phyloP scores from a whole-genome alignment of 2,888 invertebrate species.

The Idaea biselata region DNA sequence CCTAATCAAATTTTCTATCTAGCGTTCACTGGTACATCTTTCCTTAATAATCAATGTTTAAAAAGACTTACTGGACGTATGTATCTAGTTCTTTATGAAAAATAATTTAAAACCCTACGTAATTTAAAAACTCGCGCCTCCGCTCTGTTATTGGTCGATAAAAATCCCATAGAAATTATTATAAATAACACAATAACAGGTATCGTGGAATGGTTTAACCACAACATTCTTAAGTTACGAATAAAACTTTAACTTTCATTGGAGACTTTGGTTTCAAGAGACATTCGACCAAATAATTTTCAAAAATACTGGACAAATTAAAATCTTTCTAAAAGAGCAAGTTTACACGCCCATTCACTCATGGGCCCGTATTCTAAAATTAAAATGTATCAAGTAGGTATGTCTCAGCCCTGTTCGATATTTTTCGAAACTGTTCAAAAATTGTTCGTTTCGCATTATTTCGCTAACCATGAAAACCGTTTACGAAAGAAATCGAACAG shows the following conservation, averaged over 20 bases:
- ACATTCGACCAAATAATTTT: conserved; percentile 51
- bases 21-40: conserved; percentile 47
- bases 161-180: conserved; percentile 48
- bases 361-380: too few relatives aligned
- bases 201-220: conserved; percentile 44
- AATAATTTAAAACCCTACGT: conserved; percentile 38
- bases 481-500: too few relatives aligned
- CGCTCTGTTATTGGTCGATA: conserved; percentile 49
- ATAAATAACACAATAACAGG: conserved; percentile 34
- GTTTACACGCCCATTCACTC: too few relatives aligned
- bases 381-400: too few relatives aligned
- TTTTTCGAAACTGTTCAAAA: too few relatives aligned
- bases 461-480: too few relatives aligned
- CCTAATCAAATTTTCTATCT: conserved; percentile 63
- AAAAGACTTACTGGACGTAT: conserved; percentile 49
- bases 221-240: conserved; percentile 37
- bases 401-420: too few relatives aligned
- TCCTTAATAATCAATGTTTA: conserved; percentile 40
- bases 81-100: conserved; percentile 29
- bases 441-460: too few relatives aligned
- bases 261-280: conserved; percentile 63
- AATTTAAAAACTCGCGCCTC: conserved; percentile 44
- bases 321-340: conserved; percentile 42
- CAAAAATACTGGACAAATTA: conserved; percentile 57
- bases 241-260: conserved; percentile 44